Base-by-base conservation (phyloP, 2,797 vertebrate species). In the Lacerta agilis region DNA sequence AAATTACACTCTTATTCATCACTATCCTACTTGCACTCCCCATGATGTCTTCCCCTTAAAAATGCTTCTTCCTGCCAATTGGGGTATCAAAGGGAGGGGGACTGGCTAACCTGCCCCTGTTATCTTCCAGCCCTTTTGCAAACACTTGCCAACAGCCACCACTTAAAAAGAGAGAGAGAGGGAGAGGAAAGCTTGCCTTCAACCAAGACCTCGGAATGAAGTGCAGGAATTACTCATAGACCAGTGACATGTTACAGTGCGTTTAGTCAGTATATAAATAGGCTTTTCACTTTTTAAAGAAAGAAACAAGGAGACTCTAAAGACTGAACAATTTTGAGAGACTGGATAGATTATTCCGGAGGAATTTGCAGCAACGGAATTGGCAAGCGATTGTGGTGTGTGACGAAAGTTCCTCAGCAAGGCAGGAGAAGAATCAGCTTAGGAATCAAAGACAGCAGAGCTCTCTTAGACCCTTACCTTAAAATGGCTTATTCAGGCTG, bases 1-100 rank as follows among this genome's bases (percentile, higher is more conserved):
- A 88, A 38, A 45, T 67, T 83, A 79, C 71, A 86, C 45, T 90
- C 66, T 78, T 9, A 11, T 38, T 36, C 29, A 25, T 61, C 27
- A 43, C 0, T 36, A 88, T 88, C 87, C 86, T 89, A 88, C 73
- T 86, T 78, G 72, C 82, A n/a, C 66, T 55, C 49, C 87, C 79
- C 55, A 93, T 93, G 88, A 92, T 58, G 90, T 4, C 27, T 72
- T 20, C 79, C 66, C 75, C 66, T 15, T 92, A 82, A 92, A 91
- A 86, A 1, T 8, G 5, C 41, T 93, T 87, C 86, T 93, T 94
- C 94, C 91, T 93, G 91, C 49, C 61, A 81, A 55, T 41, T 45
- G 71, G 69, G 55, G 89, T 58, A 38, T 75, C 85, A 82, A 78
- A 87, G 89, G 5, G 4, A 10, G 18, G 38, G 3, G 5, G 80